Base-by-base conservation (phyloP, 2,888 invertebrate genomes). In the Leptura quadrifasciata region DNA sequence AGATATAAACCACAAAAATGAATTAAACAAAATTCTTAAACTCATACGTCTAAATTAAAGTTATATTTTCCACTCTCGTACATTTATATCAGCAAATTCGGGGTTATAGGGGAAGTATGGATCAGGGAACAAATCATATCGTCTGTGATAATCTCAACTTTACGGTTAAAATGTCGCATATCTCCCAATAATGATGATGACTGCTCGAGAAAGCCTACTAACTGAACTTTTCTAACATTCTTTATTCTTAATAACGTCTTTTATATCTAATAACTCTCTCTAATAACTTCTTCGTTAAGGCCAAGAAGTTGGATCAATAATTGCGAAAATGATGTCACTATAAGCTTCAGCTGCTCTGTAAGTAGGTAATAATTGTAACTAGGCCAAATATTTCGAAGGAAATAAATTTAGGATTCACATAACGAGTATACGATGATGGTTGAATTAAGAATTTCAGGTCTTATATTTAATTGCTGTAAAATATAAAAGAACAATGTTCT, bases 61-160 rank as follows among this genome's bases (percentile, higher is more conserved):
- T 57, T 31, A 8, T 31, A 31, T 31, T 31, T 31, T n/a, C n/a
- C 17, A 10, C 57, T n/a, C 31, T 55, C 54, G n/a, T 54, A 55
- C 67, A 55, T 67, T 55, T n/a, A 54, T 54, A 67, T 55, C 55
- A 17, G 27, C 20, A 54, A 52, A 63, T 63, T 35, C 17, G 83
- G 81, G 80, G 81, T 81, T 84, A 55, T 17, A n/a, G 20, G 57
- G 69, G 39, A 17, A 35, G 27, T 27, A 6, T 15, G 71, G 76
- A 76, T 78, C 74, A 78, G 73, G 75, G 76, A 75, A 75, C 76
- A 72, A 70, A 76, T 70, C 75, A 75, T 76, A 79, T 79, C 87
- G 85, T 81, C 82, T 83, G 85, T 83, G 87, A 87, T 87, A 87
- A 87, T 87, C 87, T 85, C 82, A 80, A 84, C 85, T 87, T 86